These are phyloP conservation scores for Leucozona laternaria DNA, from an alignment of 2,888 invertebrate species.

Conservation along the genomic window DNA sequence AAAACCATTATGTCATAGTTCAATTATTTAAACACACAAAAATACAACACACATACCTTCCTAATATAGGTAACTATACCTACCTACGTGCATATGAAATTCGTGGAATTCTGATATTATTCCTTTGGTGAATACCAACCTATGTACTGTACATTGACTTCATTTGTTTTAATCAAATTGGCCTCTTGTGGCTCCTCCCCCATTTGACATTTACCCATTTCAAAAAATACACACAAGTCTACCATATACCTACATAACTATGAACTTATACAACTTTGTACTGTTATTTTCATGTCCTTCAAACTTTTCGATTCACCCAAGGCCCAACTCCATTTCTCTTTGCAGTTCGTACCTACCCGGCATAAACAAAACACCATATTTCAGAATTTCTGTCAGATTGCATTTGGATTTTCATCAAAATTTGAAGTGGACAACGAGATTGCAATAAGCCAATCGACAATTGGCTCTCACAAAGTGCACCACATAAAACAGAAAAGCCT, in stretches of 20 bases:
- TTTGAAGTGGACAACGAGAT: slow-evolving; percentile 73
- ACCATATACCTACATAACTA: no score
- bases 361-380: slow-evolving; percentile 3
- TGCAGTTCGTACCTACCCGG: background rate
- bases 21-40: no score
- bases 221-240: background rate
- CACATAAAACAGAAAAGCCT: slow-evolving; percentile 31
- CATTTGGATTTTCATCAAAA: slow-evolving; percentile 72
- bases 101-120: background rate
- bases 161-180: slow-evolving; percentile 3
- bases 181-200: background rate
- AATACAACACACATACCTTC: no score
- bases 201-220: background rate
- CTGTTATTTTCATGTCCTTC: slow-evolving; percentile 14
- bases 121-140: background rate
- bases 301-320: slow-evolving; percentile 2
- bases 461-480: slow-evolving; percentile 52
- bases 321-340: background rate
- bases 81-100: background rate
- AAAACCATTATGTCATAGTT: no score
- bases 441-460: slow-evolving; percentile 76
- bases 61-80: no score
- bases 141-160: background rate
- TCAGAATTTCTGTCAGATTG: slow-evolving; percentile 51
- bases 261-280: background rate